Conservation (phyloP, 1,140 invertebrate genomes). For the Acromyrmex heyeri region DNA sequence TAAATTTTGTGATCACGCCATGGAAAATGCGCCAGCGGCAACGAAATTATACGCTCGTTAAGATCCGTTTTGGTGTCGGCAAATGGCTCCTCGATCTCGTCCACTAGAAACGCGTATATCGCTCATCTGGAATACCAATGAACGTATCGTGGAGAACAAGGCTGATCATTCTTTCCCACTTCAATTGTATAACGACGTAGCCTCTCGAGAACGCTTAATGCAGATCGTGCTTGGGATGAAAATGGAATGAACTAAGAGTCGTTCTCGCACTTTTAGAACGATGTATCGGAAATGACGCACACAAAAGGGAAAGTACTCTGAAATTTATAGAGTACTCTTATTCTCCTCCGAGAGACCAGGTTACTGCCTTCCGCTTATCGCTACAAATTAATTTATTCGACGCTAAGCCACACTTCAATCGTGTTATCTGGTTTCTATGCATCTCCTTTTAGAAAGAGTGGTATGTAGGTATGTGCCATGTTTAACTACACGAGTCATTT, state of each 20-base stretch:
- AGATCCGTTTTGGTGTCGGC: slow-evolving; percentile 41
- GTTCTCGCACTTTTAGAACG: slow-evolving; percentile 7
- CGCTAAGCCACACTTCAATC: neutral
- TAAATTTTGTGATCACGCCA: slow-evolving; percentile 22
- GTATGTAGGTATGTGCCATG: neutral
- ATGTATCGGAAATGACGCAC: slow-evolving; percentile 1
- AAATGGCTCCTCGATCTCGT: slow-evolving; percentile 15
- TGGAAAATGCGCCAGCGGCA: slow-evolving; percentile 36
- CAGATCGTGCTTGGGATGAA: slow-evolving; percentile 55
- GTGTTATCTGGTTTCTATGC: slow-evolving; percentile 11
- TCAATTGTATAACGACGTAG: slow-evolving; percentile 50
- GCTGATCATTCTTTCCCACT: slow-evolving; percentile 73
- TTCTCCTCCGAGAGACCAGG: slow-evolving; percentile 6
- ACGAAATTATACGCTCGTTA: slow-evolving; percentile 68
- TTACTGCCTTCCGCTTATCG: slow-evolving; percentile 46
- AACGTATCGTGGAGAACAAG: slow-evolving; percentile 68
- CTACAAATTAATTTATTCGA: slow-evolving; percentile 45
- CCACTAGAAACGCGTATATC: slow-evolving; percentile 63
- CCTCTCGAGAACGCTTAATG: slow-evolving; percentile 53
- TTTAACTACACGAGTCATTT: neutral
- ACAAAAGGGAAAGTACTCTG: slow-evolving; percentile 8
- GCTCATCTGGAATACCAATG: slow-evolving; percentile 72
- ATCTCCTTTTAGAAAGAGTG: neutral
- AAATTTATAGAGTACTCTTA: slow-evolving; percentile 54
- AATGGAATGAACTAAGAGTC: slow-evolving; percentile 50